phyloP scores from a whole-genome alignment of 1,140 invertebrate genomes.

The Ceratosolen solmsi region DNA sequence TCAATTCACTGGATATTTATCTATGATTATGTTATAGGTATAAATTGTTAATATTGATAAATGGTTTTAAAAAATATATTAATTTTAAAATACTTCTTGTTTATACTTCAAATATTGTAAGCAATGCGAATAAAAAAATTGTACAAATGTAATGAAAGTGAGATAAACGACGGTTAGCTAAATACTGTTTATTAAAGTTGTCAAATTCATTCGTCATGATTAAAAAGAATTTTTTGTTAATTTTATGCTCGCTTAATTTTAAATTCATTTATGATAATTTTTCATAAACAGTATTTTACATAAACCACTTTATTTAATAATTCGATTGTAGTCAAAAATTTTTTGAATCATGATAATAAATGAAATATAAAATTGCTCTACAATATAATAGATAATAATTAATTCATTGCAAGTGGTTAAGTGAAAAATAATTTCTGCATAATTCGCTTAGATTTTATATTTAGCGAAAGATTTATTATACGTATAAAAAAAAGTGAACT shows the following conservation, averaged over 20 bases:
- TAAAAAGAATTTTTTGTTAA: too few species aligned
- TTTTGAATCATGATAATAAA: slow-evolving; percentile 44
- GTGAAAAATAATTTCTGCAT: slow-evolving; percentile 45
- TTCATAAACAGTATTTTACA: slow-evolving; percentile 50
- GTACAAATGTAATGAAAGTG: background rate
- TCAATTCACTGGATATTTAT: too few species aligned
- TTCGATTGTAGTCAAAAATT: slow-evolving; percentile 24
- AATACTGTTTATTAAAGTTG: slow-evolving; percentile 8
- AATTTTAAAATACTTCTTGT: background rate
- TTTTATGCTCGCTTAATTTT: slow-evolving; percentile 5
- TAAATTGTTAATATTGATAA: too few species aligned
- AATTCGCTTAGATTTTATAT: slow-evolving; percentile 43
- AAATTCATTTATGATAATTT: background rate
- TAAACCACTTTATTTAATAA: slow-evolving; percentile 38
- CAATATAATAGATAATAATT: slow-evolving; percentile 25
- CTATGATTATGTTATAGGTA: too few species aligned
- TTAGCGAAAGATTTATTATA: slow-evolving; percentile 50
- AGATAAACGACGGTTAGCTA: background rate
- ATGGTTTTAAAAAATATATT: too few species aligned
- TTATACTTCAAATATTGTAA: background rate
- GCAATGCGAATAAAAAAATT: background rate
- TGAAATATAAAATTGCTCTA: slow-evolving; percentile 45
- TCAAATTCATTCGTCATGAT: background rate
- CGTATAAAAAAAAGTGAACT: slow-evolving; percentile 51
- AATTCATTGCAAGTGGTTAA: slow-evolving; percentile 39